Base-by-base conservation (phyloP, 2,888 invertebrate species). In the Gisinianus flammeolus region DNA sequence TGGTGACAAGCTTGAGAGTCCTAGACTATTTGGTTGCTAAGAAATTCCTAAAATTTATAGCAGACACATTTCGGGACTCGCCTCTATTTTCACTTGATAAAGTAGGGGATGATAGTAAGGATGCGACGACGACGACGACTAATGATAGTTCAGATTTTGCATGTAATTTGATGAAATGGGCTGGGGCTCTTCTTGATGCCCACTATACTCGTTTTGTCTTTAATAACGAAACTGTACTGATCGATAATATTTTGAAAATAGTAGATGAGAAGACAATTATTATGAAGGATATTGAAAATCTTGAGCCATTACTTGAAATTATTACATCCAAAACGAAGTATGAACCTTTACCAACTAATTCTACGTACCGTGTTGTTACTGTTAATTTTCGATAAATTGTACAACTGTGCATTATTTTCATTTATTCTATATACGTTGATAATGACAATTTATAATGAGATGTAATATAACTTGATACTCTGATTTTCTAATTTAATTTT, bases 171-270 rank as follows among this genome's bases (percentile, higher is more conserved):
- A 64, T 64, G 24, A 64, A 77, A 12, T 84, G 83, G 83, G 74
- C 79, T 56, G 81, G 81, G 6, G 67, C 78, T 5, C 24, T 84
- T 22, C 26, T 84, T 0, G 83, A 84, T 75, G 80, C 82, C 8
- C 82, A 84, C 58, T 83, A 83, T 35, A 79, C 83, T 2, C 78
- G 82, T 19, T 83, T 83, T 72, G 82, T 84, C 24, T 73, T 80
- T 26, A 74, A 81, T 33, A 76, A 76, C 76, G 83, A 84, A 52
- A 71, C 77, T 26, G 66, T 31, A 6, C 24, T 82, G 30, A 64
- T 82, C 22, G 80, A 83, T 0, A 71, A 76, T n/a, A 30, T 84
- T n/a, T 56, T 83, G 24, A 26, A 64, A 10, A 10, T 77, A 5
- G 22, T 84, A 8, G 54, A 79, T 16, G 81, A 83, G 31, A 82